Conservation (phyloP, 1,140 invertebrate species). For the Thrips palmi region DNA sequence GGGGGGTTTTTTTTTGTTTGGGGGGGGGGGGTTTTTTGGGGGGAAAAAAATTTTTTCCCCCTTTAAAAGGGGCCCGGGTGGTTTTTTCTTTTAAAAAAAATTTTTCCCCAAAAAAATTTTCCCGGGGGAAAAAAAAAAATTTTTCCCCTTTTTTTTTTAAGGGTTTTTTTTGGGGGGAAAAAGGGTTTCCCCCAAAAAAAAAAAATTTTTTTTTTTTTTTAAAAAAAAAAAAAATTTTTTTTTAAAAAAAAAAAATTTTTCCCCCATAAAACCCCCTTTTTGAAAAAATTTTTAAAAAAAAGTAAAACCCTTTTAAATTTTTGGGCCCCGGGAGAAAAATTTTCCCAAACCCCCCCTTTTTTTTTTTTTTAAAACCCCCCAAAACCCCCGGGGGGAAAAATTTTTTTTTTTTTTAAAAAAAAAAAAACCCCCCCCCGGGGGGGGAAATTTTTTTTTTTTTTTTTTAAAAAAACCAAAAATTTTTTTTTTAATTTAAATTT, state of each 20-base stretch:
- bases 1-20: too few relatives aligned
- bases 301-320: not conserved
- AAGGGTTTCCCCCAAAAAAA: not conserved
- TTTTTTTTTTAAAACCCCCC: not conserved
- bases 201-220: not conserved
- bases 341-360: not conserved
- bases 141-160: too few relatives aligned
- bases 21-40: too few relatives aligned
- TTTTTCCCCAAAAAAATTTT: not conserved
- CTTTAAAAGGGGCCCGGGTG: too few relatives aligned
- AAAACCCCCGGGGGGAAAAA: not conserved
- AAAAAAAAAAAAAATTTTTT: not conserved
- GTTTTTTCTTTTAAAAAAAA: not conserved
- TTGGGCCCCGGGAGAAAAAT: not conserved
- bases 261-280: not conserved
- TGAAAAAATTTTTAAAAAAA: slow-evolving; percentile 5
- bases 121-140: not conserved
- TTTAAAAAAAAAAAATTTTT: not conserved
- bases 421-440: too few relatives aligned
- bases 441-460: too few relatives aligned
- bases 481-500: too few relatives aligned
- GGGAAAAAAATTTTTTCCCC: too few relatives aligned
- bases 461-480: too few relatives aligned
- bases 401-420: not conserved
- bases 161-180: too few relatives aligned